Evolutionary conservation across 1,140 invertebrate species (phyloP), one percentile per base, ranked within the genome.

Genomic region (Epicauta chinensis): DNA sequence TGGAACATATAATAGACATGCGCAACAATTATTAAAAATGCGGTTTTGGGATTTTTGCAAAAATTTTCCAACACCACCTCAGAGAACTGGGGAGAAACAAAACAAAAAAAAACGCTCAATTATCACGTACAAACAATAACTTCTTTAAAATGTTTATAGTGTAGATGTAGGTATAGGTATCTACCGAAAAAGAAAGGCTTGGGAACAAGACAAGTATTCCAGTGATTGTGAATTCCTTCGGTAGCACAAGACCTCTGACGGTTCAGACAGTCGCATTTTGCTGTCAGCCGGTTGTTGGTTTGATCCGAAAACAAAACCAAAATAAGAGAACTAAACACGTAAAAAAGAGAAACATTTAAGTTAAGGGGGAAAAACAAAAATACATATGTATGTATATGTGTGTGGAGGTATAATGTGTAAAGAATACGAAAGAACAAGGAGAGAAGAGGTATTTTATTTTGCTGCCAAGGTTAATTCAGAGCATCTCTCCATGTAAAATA

Each of bases 381-480:
- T 23, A 23, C 23, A 23, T 23, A 23, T 23, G 23, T 23, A 23
- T 23, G 23, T 23, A 23, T 23, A 7, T 23, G 23, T 23, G 7
- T 23, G 7, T 23, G n/a, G n/a, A n/a, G n/a, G n/a, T n/a, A n/a
- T n/a, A n/a, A n/a, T n/a, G n/a, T 7, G 23, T 23, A 23, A 23
- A 23, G 23, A 23, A 23, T 7, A 23, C 4, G 23, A 23, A 23
- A 23, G 23, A 23, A 23, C 41, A 51, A 40, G 45, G 38, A 23
- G 17, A 44, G 34, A 32, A 13, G 39, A 46, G 59, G 45, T 66
- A 61, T 62, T 64, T 66, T 66, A 66, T 66, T 63, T 64, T 62
- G 46, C 60, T 66, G 64, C 61, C 62, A 66, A 64, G 64, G 62
- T 66, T 63, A 66, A 63, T 66, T 64, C 60, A 61, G 62, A 56